A percentile compares a stretch with the other conserved stretches of the same genome.
Evolutionary conservation across 1,140 invertebrate species (phyloP).

Genomic region (Drosophila persimilis): DNA sequence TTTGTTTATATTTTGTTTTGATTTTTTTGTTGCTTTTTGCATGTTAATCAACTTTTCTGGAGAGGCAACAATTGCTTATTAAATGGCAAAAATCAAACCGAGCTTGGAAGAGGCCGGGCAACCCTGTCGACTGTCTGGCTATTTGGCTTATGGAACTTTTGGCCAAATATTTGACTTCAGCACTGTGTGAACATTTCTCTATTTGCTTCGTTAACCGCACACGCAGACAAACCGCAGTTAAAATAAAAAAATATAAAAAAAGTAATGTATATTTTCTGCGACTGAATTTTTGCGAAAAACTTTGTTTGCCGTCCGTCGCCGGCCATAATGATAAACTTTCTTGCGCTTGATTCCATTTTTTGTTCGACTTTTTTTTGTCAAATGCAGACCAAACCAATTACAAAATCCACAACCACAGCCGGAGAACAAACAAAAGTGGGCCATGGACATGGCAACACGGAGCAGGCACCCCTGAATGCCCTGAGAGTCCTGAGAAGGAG

Average conservation of each 20-base stretch:
- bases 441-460: constrained; percentile 11
- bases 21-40: constrained; percentile 14
- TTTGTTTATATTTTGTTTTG: too few relatives aligned
- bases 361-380: constrained; percentile 58
- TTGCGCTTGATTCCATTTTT: constrained; percentile 37
- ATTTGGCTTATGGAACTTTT: constrained; percentile 68
- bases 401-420: constrained; percentile 54
- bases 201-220: constrained; percentile 79
- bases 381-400: constrained; percentile 78
- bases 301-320: constrained; percentile 63
- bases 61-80: constrained; percentile 29
- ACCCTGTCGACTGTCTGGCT: constrained; percentile 8
- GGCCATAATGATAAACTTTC: constrained; percentile 77
- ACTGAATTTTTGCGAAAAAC: constrained; percentile 67
- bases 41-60: constrained; percentile 66
- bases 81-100: constrained; percentile 46
- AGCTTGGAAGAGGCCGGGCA: constrained; percentile 9
- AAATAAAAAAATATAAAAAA: constrained; percentile 29
- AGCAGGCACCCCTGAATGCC: too few relatives aligned
- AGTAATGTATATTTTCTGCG: constrained; percentile 36
- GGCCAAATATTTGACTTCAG: constrained; percentile 58
- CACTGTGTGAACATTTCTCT: constrained; percentile 48
- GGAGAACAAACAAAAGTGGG: constrained; percentile 52
- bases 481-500: constrained; percentile 27
- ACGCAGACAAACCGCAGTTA: constrained; percentile 5